Base-by-base conservation (phyloP, 2,888 invertebrate species). In the Tetragonisca angustula region DNA sequence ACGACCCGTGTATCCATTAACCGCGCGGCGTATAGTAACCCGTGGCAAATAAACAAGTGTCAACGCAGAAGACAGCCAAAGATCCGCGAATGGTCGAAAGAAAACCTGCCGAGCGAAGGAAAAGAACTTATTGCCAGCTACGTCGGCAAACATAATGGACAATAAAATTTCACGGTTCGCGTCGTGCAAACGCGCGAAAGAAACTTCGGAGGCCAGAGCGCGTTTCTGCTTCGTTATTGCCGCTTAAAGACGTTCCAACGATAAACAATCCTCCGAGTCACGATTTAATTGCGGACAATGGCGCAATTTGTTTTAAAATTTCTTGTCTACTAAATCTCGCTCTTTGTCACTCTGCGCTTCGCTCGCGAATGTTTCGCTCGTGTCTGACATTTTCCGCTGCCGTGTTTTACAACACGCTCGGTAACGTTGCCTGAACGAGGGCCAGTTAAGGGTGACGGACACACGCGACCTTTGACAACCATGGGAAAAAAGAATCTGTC, bases 11-110 rank as follows among this genome's bases (percentile, higher is more conserved):
- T 77, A 72, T 77, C 77, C 83, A 82, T 83, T 83, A 43, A 83
- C 83, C 77, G 83, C 77, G 43, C 83, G 76, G 13, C 67, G 59
- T 65, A 70, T 82, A 82, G 82, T 71, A 56, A 56, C 61, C 62
- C 81, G 76, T 75, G 76, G 76, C 78, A 84, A 87, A 86, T 77
- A 84, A 82, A 87, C 81, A 84, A 81, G 67, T 72, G 86, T 79
- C 83, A 80, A 81, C 70, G 59, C 61, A 50, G 2, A 43, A 32
- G 52, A 54, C 52, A 68, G 74, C 13, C 9, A 19, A 62, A 54
- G 74, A 77, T 72, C 62, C n/a, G 17, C 19, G 71, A 72, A 70
- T 71, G 70, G 76, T n/a, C 61, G 67, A 78, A 83, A 71, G 79
- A 75, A 76, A 82, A 65, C 65, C 62, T 52, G 73, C 73, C 15